phyloP scores from a whole-genome alignment of 30 jellyfish, hydroid and myxozoan species.

The Cassiopea andromeda region DNA sequence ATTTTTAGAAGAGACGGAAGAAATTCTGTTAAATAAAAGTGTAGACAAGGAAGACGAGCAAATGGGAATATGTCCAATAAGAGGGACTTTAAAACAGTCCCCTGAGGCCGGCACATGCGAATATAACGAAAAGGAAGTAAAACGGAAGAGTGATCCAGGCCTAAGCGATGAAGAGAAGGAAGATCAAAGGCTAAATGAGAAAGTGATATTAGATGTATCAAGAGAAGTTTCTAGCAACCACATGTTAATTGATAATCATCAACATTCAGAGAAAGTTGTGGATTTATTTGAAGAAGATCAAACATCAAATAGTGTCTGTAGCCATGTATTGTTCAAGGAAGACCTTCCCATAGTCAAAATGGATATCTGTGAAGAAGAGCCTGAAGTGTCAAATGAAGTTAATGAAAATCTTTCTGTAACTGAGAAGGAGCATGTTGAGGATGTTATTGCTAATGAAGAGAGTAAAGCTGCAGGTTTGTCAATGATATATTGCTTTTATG shows the following conservation, averaged over 20 bases:
- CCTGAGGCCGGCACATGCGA: background rate
- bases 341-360: background rate
- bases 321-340: background rate
- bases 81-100: background rate
- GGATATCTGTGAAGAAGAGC: background rate
- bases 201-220: background rate
- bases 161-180: background rate
- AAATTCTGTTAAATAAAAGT: background rate
- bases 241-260: background rate
- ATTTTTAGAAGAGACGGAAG: background rate
- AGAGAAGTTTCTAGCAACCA: background rate
- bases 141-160: background rate
- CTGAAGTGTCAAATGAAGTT: background rate
- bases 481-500: background rate
- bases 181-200: background rate
- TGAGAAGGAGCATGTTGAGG: constrained; percentile 3
- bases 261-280: background rate
- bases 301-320: background rate
- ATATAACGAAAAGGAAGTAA: background rate
- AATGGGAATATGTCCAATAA: background rate
- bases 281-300: background rate
- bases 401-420: background rate
- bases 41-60: background rate
- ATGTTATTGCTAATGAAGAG: background rate
- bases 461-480: constrained; percentile 15